Base-by-base conservation (phyloP, 2,797 vertebrate species). In the Catostomus latipinnis region DNA sequence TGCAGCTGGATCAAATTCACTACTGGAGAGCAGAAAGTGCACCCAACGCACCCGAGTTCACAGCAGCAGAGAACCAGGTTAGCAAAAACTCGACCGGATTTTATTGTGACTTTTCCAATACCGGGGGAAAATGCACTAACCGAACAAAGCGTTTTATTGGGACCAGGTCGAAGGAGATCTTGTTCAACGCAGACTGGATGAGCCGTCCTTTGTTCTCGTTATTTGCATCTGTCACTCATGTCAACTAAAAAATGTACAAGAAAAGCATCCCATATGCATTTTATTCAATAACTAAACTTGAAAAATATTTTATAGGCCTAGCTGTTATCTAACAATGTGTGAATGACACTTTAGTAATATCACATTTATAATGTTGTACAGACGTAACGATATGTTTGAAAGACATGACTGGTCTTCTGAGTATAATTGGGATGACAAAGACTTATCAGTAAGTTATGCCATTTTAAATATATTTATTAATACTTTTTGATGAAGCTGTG, bases 1-100 rank as follows among this genome's bases (percentile, higher is more conserved):
- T 80, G 92, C 90, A 92, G 91, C 93, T 93, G 93, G 92, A 92
- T 91, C 87, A 90, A 89, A 76, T 81, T 73, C 86, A 81, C 60
- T 77, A 83, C 71, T 83, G 61, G 81, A 86, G 81, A 87, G 82
- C 58, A 52, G 73, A 81, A 79, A 80, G 87, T 80, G 84, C 74
- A 78, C 49, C 53, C 63, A 78, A 34, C 63, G 84, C 78, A 54
- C 76, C 81, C 71, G 34, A 34, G 34, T 77, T 73, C 78, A 69
- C 65, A 78, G 58, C 58, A 70, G 54, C 76, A 78, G 34, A 81
- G 74, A 90, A 14, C 84, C 91, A 94, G 93, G 93, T 94, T 54
- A 81, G 91, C 91, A 18, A 5, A 67, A 65, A 1, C 2, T 34
- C 3, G 34, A 34, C 48, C 56, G n/a, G 34, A 8, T 79, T 16